Base-by-base conservation (phyloP, 2,888 invertebrate genomes). In the Andrena trimmerana region DNA sequence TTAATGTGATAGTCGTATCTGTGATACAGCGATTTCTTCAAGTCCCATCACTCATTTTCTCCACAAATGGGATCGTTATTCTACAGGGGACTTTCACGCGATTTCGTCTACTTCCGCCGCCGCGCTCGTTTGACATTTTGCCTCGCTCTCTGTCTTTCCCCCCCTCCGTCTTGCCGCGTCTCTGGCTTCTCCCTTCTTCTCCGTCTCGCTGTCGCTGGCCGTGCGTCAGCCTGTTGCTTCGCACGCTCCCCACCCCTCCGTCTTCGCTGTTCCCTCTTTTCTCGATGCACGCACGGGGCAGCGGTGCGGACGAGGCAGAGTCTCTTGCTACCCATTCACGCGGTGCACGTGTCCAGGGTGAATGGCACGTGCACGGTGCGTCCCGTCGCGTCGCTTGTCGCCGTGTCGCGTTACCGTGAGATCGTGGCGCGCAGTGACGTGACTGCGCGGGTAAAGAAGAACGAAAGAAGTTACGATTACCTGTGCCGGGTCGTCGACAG, bases 331-430 rank as follows among this genome's bases (percentile, higher is more conserved):
- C 59, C 86, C 85, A 88, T 88, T 88, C 88, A 88, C 82, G 83
- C 84, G 79, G 81, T 88, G 84, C 88, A 88, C 88, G 88, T 88
- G 88, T 86, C 79, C 88, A 88, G 86, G 88, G 86, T 88, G 88
- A 88, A 88, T 88, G 88, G 88, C 88, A 88, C 86, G 88, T 86
- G 88, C 79, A 88, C 85, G 68, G 69, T 65, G 84, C 84, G 79
- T 77, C 83, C 72, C 69, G 57, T 57, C 57, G 57, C n/a, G 52
- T 57, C 57, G 52, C n/a, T 42, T 42, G 52, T 78, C 70, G 31
- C 59, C 50, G 65, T 67, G 68, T 80, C 82, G 77, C 71, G 63
- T 84, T 65, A 57, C 63, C 60, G 82, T 54, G 70, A 82, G 72
- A 73, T 60, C 73, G 70, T 68, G 83, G 74, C 59, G 73, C 62